Evolutionary conservation across 2,888 invertebrate genomes (phyloP).

Genomic region (Lasius platythorax): DNA sequence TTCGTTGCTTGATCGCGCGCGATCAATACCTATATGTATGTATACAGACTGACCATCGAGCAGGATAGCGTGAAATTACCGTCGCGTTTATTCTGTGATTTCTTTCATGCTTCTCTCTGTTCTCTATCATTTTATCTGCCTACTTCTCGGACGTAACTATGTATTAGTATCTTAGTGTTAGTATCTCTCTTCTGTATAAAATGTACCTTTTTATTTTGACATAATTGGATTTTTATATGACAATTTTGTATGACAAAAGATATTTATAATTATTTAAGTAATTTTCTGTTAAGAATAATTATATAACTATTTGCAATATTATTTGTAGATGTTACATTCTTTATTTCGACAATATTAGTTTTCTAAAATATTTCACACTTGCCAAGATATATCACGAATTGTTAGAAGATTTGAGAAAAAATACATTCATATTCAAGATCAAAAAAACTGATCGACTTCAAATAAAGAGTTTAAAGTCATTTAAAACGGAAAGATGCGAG

Average conservation of each 20-base stretch:
- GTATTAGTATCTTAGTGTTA: neutral
- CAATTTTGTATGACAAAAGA: neutral
- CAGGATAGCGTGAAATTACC: conserved; percentile 35
- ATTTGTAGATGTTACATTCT: neutral
- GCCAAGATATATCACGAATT: neutral
- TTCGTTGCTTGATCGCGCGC: conserved; percentile 41
- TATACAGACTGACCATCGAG: neutral
- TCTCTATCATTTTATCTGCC: neutral
- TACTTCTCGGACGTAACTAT: neutral
- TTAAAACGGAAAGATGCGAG: conserved; percentile 20
- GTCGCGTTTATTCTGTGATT: conserved; percentile 27
- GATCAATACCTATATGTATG: conserved; percentile 24
- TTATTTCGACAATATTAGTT: neutral
- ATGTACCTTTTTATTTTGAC: neutral
- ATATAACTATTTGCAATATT: neutral
- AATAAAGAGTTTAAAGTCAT: neutral
- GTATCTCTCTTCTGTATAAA: neutral
- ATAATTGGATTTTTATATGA: neutral
- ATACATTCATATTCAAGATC: conserved; percentile 11
- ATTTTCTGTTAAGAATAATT: neutral
- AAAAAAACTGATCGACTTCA: neutral
- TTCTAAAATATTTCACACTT: neutral
- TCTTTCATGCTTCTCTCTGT: neutral
- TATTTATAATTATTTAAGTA: neutral
- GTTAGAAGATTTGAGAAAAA: neutral